Evolutionary conservation across 1,140 invertebrate species (phyloP), one percentile per base, ranked within the genome.

Genomic region (Hormaphis cornu): DNA sequence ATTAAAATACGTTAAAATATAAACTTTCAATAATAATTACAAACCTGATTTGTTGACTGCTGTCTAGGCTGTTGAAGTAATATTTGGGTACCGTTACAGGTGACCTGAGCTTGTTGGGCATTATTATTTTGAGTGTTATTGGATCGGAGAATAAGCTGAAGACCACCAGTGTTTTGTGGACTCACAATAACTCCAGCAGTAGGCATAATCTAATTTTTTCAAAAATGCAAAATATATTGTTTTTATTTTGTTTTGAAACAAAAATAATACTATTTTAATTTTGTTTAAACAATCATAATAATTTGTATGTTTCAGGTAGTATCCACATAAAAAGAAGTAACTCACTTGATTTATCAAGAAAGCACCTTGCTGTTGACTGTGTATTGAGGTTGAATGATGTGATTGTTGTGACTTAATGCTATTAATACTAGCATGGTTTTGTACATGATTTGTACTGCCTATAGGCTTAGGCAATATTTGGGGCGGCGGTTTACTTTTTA

Each of bases 61-160:
- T 69, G 53, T 20, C 50, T 58, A 28, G 69, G 69, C 2, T 69
- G 69, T 28, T 54, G 53, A 26, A 69, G 69, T 54, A 54, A 54
- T 46, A 69, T 54, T 54, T 69, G 53, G 16, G 50, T 69, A 40
- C 53, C 69, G 20, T 58, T 69, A 9, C 69, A 54, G 14, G 53
- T 53, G n/a, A 69, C 50, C 46, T 69, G 69, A 69, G 46, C 22
- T 54, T 54, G 48, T 42, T 54, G 52, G 18, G 33, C 28, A 37
- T 54, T 54, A 37, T 24, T 53, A 7, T 46, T 71, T 59, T 73
- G 71, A 24, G 73, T 72, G 14, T 74, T 70, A 46, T 76, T 76
- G 16, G 77, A 78, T 52, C 79, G 71, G 22, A 80, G 61, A 26
- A 79, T 74, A 28, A 81, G 73, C 58, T 80, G 79, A 12, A 79